phyloP scores from a whole-genome alignment of 1,140 invertebrate genomes.

The Drosophila pallidifrons region DNA sequence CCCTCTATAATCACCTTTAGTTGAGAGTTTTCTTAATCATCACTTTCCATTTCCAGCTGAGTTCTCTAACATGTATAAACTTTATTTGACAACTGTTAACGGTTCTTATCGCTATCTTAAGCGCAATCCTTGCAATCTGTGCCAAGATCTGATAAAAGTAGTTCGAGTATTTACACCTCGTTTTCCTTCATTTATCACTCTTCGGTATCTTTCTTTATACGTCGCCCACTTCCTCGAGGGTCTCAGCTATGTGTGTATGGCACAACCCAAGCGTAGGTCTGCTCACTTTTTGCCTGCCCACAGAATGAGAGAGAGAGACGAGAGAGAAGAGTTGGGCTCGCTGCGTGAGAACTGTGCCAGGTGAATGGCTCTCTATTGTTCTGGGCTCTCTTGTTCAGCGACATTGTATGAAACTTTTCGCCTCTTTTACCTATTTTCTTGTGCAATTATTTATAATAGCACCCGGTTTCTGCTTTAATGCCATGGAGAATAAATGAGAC shows the following conservation, averaged over 20 bases:
- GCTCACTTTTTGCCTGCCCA: constrained; percentile 50
- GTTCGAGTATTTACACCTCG: constrained; percentile 28
- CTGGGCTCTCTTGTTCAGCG: constrained; percentile 41
- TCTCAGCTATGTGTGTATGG: neutral
- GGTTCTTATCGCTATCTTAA: neutral
- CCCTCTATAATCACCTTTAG: too few relatives aligned
- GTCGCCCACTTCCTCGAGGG: constrained; percentile 42
- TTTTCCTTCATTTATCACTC: constrained; percentile 19
- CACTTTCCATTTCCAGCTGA: neutral
- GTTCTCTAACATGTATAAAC: neutral
- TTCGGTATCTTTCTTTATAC: neutral
- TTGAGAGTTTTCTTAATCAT: neutral
- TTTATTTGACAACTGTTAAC: neutral
- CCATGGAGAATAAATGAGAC: neutral
- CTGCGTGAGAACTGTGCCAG: constrained; percentile 77
- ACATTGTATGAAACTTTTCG: constrained; percentile 55
- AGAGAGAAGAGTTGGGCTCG: constrained; percentile 4
- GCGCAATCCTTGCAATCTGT: constrained; percentile 3
- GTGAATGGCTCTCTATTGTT: constrained; percentile 58
- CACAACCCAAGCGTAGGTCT: constrained; percentile 25
- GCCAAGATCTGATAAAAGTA: constrained; percentile 3
- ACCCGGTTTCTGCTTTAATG: constrained; percentile 52
- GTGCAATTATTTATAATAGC: constrained; percentile 82
- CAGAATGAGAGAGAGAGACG: neutral
- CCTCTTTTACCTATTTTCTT: constrained; percentile 75